Percentiles rank a stretch among this genome's conserved stretches.
Evolutionary conservation across 2,888 invertebrate species (phyloP).

Genomic region (Epirrhoe tristata): DNA sequence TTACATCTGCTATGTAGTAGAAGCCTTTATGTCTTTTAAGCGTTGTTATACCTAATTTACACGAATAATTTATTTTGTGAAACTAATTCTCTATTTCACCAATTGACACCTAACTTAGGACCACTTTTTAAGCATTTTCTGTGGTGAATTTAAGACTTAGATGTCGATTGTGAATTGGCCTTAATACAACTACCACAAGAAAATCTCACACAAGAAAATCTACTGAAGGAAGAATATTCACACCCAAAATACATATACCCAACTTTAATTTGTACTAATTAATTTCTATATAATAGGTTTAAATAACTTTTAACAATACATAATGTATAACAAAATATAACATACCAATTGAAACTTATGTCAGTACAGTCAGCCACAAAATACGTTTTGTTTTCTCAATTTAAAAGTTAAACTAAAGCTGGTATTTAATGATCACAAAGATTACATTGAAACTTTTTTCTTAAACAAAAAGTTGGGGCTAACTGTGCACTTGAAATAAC

Average conservation of each 20-base stretch:
- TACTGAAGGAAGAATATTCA: slow-evolving; percentile 14
- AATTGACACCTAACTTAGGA: slow-evolving; percentile 6
- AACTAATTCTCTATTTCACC: slow-evolving; percentile 4
- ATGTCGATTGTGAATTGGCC: slow-evolving; percentile 1
- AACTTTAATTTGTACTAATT: slow-evolving; percentile 28
- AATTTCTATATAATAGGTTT: slow-evolving; percentile 17
- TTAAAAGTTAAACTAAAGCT: not conserved
- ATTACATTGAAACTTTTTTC: not conserved
- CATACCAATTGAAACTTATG: slow-evolving; percentile 14
- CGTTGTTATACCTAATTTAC: slow-evolving; percentile 20
- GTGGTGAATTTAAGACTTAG: slow-evolving; percentile 2
- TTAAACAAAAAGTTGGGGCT: not conserved
- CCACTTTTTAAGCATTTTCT: slow-evolving; percentile 1
- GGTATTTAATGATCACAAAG: not conserved
- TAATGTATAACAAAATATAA: slow-evolving; percentile 24
- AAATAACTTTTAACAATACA: slow-evolving; percentile 23
- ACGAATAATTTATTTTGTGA: slow-evolving; percentile 24
- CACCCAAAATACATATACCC: slow-evolving; percentile 17
- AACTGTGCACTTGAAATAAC: slow-evolving; percentile 2
- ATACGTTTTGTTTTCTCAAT: not conserved
- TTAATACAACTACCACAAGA: slow-evolving; percentile 19
- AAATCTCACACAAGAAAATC: slow-evolving; percentile 24
- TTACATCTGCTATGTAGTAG: slow-evolving; percentile 7
- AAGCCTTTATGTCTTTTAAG: slow-evolving; percentile 24
- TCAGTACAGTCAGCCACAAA: slow-evolving; percentile 10